Evolutionary conservation across 2,113 vertebrate species (phyloP).

Genomic region (Acinonyx jubatus): DNA sequence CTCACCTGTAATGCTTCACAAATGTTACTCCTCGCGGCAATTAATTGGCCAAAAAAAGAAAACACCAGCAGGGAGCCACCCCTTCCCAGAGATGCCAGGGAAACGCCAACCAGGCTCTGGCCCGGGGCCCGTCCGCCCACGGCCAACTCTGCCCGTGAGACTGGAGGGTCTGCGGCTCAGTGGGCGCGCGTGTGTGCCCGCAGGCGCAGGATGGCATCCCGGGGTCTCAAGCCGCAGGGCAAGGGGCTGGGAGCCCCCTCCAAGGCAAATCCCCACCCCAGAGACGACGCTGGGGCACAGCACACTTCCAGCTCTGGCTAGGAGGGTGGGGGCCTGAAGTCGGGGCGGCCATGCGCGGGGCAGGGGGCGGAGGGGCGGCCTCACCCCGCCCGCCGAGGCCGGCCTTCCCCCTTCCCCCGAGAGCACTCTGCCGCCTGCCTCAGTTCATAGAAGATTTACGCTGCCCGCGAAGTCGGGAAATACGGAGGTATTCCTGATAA

Average conservation of each 20-base stretch:
- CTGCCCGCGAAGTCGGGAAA: slow-evolving; percentile 67
- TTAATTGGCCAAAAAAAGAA: background rate
- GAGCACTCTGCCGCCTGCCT: slow-evolving; percentile 42
- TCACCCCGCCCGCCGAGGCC: background rate
- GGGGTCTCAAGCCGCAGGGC: background rate
- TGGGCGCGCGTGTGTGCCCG: rapidly evolving
- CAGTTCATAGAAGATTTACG: slow-evolving; percentile 80
- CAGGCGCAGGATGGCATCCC: background rate
- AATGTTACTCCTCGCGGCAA: background rate
- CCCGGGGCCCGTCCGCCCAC: background rate
- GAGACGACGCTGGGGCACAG: background rate
- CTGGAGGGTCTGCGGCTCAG: no score
- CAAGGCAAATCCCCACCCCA: background rate
- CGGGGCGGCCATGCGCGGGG: background rate
- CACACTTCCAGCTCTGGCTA: background rate
- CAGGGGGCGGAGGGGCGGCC: background rate
- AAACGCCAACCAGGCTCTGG: background rate
- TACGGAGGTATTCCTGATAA: slow-evolving; percentile 80
- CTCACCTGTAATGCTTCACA: background rate
- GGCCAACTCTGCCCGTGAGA: background rate
- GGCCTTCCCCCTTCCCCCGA: background rate
- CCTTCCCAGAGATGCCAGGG: background rate
- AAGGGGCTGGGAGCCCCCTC: background rate
- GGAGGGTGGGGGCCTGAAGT: background rate
- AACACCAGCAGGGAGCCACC: background rate